Evolutionary conservation across 2,888 invertebrate species (phyloP).

Genomic region (Lamellibrachia satsuma): DNA sequence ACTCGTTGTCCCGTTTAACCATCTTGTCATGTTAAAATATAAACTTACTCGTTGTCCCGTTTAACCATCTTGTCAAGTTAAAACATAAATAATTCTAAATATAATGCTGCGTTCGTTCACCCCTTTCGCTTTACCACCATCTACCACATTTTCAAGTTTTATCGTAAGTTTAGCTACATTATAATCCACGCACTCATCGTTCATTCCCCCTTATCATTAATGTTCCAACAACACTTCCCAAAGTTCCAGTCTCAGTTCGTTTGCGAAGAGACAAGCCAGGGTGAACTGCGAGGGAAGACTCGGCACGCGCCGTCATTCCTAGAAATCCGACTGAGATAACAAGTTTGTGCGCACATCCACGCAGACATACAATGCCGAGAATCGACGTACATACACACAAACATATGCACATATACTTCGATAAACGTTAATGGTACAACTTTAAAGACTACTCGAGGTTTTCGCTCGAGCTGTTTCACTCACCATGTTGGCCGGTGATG

Average conservation of each 20-base stretch:
- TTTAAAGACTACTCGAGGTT: background rate
- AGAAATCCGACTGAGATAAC: background rate
- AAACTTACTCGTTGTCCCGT: background rate
- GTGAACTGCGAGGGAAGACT: background rate
- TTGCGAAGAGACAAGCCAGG: background rate
- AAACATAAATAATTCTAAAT: background rate
- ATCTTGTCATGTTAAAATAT: background rate
- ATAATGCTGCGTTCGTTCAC: background rate
- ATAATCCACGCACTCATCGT: background rate
- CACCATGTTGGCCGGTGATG: background rate
- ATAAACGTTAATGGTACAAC: background rate
- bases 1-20: background rate
- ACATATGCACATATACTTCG: background rate
- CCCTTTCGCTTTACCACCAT: background rate
- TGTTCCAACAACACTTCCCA: background rate
- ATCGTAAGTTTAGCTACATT: background rate
- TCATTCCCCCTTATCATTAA: background rate
- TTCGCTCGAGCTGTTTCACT: background rate
- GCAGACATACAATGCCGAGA: background rate
- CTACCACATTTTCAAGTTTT: background rate
- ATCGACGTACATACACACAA: background rate
- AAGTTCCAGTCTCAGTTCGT: background rate
- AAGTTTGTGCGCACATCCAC: background rate
- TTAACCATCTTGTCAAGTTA: background rate
- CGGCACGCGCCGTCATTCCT: background rate